Percentiles rank a stretch among this genome's conserved stretches.
Evolutionary conservation across 2,888 invertebrate genomes (phyloP).

Genomic region (Dryocosmus kuriphilus): DNA sequence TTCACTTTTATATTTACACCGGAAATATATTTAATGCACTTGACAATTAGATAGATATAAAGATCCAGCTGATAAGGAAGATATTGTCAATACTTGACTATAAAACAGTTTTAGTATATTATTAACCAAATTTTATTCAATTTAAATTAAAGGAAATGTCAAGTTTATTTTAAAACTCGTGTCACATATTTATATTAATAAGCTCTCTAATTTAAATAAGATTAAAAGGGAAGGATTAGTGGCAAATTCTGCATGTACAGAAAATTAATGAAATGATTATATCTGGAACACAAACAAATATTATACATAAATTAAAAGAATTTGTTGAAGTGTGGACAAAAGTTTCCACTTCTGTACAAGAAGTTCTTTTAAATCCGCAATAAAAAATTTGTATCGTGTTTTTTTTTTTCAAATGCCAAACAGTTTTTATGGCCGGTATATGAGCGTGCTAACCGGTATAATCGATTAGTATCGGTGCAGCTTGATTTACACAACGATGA

Average conservation of each 20-base stretch:
- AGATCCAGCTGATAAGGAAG: no score
- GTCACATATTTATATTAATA: background rate
- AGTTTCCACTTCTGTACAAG: background rate
- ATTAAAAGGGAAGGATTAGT: background rate
- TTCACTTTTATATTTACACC: no score
- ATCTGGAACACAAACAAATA: background rate
- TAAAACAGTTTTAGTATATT: no score
- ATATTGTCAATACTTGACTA: no score
- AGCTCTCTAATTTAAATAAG: background rate
- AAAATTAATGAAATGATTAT: background rate
- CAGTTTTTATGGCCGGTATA: background rate
- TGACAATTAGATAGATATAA: no score
- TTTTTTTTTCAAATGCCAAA: background rate
- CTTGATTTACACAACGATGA: background rate
- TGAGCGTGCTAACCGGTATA: background rate
- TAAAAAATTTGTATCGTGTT: background rate
- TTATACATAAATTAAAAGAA: background rate
- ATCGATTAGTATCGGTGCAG: constrained; percentile 7
- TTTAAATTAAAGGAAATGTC: no score
- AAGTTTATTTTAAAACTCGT: no score
- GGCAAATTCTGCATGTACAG: background rate
- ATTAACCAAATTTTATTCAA: no score
- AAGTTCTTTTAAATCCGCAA: background rate
- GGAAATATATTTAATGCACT: no score
- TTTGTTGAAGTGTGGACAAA: background rate